phyloP scores from a whole-genome alignment of 1,140 invertebrate genomes.

The Caligus rogercresseyi region DNA sequence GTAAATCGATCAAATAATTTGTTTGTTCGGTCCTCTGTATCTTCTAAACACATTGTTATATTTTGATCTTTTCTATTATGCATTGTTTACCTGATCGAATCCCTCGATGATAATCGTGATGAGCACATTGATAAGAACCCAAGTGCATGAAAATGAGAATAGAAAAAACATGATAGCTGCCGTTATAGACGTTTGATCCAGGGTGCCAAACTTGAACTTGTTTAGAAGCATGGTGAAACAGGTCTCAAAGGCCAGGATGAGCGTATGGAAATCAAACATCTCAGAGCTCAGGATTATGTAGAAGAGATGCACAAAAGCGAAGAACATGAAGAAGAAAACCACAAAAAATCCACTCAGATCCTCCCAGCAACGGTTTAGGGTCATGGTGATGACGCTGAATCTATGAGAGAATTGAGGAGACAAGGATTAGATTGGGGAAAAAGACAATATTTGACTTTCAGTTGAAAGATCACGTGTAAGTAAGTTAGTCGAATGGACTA shows the following conservation, averaged over 20 bases:
- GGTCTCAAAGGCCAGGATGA: slow-evolving; percentile 33
- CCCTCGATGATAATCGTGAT: slow-evolving; percentile 38
- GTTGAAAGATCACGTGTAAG: too few relatives aligned
- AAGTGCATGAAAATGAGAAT: slow-evolving; percentile 35
- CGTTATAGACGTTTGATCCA: slow-evolving; percentile 30
- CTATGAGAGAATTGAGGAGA: slow-evolving; percentile 36
- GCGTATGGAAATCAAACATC: slow-evolving; percentile 33
- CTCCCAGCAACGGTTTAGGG: slow-evolving; percentile 28
- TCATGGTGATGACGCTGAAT: slow-evolving; percentile 29
- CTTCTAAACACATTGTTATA: too few relatives aligned
- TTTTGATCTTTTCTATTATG: too few relatives aligned
- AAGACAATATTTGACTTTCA: too few relatives aligned
- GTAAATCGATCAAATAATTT: too few relatives aligned
- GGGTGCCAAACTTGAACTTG: slow-evolving; percentile 27
- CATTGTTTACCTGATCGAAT: slow-evolving; percentile 31
- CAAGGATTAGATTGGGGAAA: slow-evolving; percentile 24
- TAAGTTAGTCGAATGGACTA: too few relatives aligned
- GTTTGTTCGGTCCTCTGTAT: too few relatives aligned
- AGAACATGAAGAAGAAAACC: slow-evolving; percentile 29
- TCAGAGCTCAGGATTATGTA: slow-evolving; percentile 33
- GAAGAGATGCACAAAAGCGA: slow-evolving; percentile 33
- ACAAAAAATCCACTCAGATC: slow-evolving; percentile 30
- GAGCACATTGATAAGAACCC: slow-evolving; percentile 39
- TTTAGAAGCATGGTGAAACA: slow-evolving; percentile 37
- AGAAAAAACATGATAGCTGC: slow-evolving; percentile 36